Base-by-base conservation (phyloP, 2,113 vertebrate genomes). In the Boleophthalmus pectinirostris region DNA sequence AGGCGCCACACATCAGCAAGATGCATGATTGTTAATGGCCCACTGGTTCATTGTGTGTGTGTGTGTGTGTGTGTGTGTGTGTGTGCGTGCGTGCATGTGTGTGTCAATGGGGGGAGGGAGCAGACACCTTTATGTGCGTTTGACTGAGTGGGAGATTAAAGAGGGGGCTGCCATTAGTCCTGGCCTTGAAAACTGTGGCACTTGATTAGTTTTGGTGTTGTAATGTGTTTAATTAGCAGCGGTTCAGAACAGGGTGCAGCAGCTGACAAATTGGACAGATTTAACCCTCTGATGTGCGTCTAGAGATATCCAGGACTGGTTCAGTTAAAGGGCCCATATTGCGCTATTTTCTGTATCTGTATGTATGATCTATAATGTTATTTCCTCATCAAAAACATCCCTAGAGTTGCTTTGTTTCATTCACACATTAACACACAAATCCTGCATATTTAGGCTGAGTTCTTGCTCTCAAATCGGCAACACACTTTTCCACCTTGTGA, bases 101-200 rank as follows among this genome's bases (percentile, higher is more conserved):
- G 38, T 9, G 7, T 10, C 7, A 8, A 43, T 24, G 13, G 24
- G 25, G 57, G 24, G 57, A 5, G 18, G 45, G 29, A 46, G 18
- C 60, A 16, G 61, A 69, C 54, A 74, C 24, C 35, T 66, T 67
- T 73, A 69, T 73, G 58, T 70, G 67, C 46, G 70, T 79, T 71
- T 83, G 73, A 83, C 70, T 80, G 76, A 68, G 74, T 74, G 74
- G 53, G 29, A 66, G 82, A 82, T 83, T 79, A 80, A 84, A 78
- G 57, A 74, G 60, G n/a, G 63, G 69, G 33, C 66, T 13, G 24
- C 68, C 24, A 69, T 82, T 74, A 57, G 54, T 65, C 56, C 33
- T 24, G 7, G 21, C 56, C 49, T 69, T 81, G 64, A 72, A 66
- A 21, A 80, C 23, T 5, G 3, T 64, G 23, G 29, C 70, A 20